Evolutionary conservation across 2,888 invertebrate species (phyloP), one percentile per base, ranked within the genome.

Genomic region (Eulithis prunata): DNA sequence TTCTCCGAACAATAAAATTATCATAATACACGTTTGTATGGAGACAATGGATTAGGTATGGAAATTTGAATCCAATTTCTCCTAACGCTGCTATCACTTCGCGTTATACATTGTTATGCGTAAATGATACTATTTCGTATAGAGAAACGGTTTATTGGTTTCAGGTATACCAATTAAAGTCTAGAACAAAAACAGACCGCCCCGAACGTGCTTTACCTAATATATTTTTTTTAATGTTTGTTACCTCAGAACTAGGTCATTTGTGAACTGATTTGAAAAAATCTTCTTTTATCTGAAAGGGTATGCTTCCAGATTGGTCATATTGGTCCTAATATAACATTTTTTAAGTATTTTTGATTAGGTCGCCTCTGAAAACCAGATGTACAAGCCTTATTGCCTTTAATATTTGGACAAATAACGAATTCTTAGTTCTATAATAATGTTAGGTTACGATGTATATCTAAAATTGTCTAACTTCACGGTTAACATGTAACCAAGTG

Each of bases 381-480:
- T 63, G 58, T 57, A 57, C 46, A 32, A 52, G 10, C 11, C 32
- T 49, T 54, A 38, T 43, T 21, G 57, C 41, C 64, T 62, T 36
- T 14, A 53, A 56, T 51, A 59, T 56, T 66, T 61, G 55, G 55
- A 43, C 51, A 64, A 63, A 67, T 53, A 68, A 67, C 71, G 58
- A 66, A 69, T 62, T 64, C 60, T 36, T 70, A 70, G 70, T 66
- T 41, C 64, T 57, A 62, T 64, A n/a, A 64, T 41, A 38, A 38
- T 21, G 21, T 75, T 74, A 71, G 64, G 73, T 71, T 57, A 74
- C 73, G 73, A 75, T 64, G 60, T 60, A 54, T 10, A 60, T 63
- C 54, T 62, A 65, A 65, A 64, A 67, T 70, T 71, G 72, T 65
- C 51, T 67, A 65, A 67, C 72, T 66, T 67, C 63, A 53, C 59